These are phyloP conservation scores for Hydrophis major DNA, from an alignment of 2,797 vertebrate species.

Conservation along the genomic window DNA sequence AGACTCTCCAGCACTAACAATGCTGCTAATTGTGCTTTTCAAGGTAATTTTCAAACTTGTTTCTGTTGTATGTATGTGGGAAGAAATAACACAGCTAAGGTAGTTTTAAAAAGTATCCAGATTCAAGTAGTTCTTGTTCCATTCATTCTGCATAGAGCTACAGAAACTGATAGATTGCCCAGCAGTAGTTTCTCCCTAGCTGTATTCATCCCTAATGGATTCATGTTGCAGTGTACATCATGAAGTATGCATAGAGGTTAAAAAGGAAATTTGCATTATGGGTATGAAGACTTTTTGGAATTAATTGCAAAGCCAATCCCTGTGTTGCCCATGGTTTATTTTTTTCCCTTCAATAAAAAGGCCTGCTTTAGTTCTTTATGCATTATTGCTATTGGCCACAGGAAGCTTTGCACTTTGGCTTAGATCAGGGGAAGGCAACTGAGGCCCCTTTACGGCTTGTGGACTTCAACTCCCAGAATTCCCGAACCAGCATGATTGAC, in stretches of 20 bases:
- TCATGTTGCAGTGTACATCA: background rate
- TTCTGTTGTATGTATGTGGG: background rate
- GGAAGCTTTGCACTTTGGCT: slow-evolving; percentile 42
- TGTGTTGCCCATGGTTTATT: slow-evolving; percentile 17
- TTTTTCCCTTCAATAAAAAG: slow-evolving; percentile 2
- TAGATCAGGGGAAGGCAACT: background rate
- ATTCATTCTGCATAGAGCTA: background rate
- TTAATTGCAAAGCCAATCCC: background rate
- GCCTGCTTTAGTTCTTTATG: slow-evolving; percentile 21
- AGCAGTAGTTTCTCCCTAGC: background rate
- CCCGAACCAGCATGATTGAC: background rate
- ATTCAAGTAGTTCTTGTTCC: background rate
- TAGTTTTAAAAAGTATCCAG: background rate
- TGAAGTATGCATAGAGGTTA: background rate
- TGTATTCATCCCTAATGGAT: fast-evolving
- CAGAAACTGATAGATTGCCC: background rate
- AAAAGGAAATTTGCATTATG: background rate
- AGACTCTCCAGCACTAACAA: background rate
- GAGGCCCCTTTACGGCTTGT: background rate
- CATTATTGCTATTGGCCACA: slow-evolving; percentile 47
- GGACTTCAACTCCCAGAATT: background rate
- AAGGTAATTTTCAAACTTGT: background rate
- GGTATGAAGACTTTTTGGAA: background rate
- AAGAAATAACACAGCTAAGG: slow-evolving; percentile 1
- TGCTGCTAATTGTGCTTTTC: background rate